These are phyloP conservation scores for Squalus acanthias DNA, from an alignment of 2,797 vertebrate species.

Conservation along the genomic window DNA sequence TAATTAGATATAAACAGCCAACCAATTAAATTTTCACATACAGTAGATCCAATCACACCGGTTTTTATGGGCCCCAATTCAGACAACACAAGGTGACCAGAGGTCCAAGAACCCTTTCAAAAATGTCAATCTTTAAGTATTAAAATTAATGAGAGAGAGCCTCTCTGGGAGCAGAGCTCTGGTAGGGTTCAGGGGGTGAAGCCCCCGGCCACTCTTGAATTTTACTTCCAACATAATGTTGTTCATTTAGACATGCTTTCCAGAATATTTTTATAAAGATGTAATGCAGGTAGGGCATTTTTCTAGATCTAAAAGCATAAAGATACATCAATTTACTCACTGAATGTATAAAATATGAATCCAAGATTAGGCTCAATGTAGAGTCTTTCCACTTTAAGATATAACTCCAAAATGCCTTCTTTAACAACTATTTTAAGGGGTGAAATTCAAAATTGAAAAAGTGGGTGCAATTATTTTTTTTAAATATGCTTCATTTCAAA, in stretches of 20 bases:
- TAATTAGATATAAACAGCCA: neutral
- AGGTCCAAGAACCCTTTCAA: neutral
- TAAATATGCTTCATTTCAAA: neutral
- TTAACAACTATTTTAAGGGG: neutral
- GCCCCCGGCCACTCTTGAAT: neutral
- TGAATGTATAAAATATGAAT: neutral
- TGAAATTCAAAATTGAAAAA: neutral
- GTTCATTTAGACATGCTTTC: neutral
- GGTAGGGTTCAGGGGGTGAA: neutral
- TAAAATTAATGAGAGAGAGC: neutral
- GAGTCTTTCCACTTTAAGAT: neutral
- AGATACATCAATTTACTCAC: neutral
- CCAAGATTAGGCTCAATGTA: neutral
- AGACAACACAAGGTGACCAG: neutral
- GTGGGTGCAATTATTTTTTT: too few species aligned
- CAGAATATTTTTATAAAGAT: neutral
- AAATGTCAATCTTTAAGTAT: neutral
- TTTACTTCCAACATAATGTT: neutral
- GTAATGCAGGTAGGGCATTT: neutral
- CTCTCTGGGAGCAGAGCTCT: neutral
- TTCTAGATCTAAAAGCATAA: neutral
- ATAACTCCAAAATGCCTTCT: neutral
- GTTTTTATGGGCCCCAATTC: neutral
- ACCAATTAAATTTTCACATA: neutral
- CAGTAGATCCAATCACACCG: neutral